These are phyloP conservation scores for Mycteria americana DNA, from an alignment of 2,797 vertebrate genomes.

Conservation along the genomic window DNA sequence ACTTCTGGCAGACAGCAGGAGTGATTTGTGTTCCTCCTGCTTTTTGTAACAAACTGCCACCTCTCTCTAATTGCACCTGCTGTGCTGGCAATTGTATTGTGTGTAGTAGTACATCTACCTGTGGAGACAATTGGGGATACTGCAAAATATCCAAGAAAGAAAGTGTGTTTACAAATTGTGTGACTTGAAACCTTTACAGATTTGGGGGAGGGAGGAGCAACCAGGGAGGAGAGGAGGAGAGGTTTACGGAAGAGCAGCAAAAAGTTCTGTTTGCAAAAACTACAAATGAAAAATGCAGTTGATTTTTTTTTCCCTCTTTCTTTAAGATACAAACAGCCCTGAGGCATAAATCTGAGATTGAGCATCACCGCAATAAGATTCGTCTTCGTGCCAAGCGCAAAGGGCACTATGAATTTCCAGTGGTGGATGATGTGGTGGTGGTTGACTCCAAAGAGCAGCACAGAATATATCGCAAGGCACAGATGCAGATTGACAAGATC, in stretches of 20 bases:
- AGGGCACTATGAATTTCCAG: conserved; percentile 94
- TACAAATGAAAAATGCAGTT: background rate
- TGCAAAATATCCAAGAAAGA: background rate
- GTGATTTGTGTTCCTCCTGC: conserved; percentile 3
- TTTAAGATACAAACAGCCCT: conserved; percentile 92
- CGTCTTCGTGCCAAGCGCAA: conserved; percentile 93
- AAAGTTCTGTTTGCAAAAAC: background rate
- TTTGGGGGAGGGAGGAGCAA: background rate
- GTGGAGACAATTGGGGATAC: background rate
- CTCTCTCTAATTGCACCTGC: background rate
- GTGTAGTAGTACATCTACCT: background rate
- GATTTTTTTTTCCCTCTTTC: background rate
- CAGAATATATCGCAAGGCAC: conserved; percentile 90
- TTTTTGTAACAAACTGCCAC: conserved; percentile 15
- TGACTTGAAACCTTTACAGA: background rate
- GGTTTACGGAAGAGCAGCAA: background rate
- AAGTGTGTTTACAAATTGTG: background rate
- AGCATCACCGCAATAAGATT: conserved; percentile 96
- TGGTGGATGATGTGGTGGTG: conserved; percentile 92
- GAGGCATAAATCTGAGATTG: conserved; percentile 96
- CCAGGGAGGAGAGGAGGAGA: background rate
- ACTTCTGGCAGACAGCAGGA: background rate
- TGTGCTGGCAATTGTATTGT: background rate
- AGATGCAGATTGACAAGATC: conserved; percentile 97
- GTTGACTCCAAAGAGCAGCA: conserved; percentile 89